Base-by-base conservation (phyloP, 2,797 vertebrate species). In the Eurystomus glaucurus region DNA sequence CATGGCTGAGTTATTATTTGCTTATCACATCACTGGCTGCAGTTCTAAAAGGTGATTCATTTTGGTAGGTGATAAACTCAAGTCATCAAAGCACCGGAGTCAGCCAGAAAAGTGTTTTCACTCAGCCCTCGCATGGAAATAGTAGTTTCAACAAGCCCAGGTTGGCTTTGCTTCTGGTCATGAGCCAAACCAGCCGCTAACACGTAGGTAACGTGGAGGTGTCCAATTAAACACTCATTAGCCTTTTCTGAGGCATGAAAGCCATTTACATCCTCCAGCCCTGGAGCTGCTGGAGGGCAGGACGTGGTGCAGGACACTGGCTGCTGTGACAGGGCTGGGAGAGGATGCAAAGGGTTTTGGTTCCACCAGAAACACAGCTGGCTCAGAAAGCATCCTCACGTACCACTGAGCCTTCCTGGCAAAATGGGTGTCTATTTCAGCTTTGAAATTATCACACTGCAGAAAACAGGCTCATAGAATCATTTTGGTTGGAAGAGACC, bases 131-230 rank as follows among this genome's bases (percentile, higher is more conserved):
- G 1, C 11, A 10, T 37, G 37, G 37, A 57, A 58, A 41, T 9
- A 64, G n/a, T 14, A 31, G 46, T 45, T 88, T 39, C 4, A 0
- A 7, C 0, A 15, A 65, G 13, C 31, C 37, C 4, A 11, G 62
- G 18, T 21, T 65, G 45, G n/a, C 20, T 22, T 43, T 41, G 41
- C 41, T 41, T 20, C 71, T 64, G 72, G 41, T 12, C 45, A 22
- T 0, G 1, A 86, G 41, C 50, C 77, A 52, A 45, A 72, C 29
- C 77, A 68, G 45, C 43, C 2, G 3, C 55, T 43, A 43, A 35
- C 28, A 55, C 0, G 0, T 26, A 18, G 78, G 57, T 21, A 54
- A 31, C 0, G 0, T 7, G 31, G 39, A 45, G 1, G 5, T 11
- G 29, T 20, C 74, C 74, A 46, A 0, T 60, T n/a, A 55, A 86